A percentile compares a stretch with the other conserved stretches of the same genome.
Conservation (phyloP, 2,797 vertebrate genomes). For the Sylvilagus floridanus region DNA sequence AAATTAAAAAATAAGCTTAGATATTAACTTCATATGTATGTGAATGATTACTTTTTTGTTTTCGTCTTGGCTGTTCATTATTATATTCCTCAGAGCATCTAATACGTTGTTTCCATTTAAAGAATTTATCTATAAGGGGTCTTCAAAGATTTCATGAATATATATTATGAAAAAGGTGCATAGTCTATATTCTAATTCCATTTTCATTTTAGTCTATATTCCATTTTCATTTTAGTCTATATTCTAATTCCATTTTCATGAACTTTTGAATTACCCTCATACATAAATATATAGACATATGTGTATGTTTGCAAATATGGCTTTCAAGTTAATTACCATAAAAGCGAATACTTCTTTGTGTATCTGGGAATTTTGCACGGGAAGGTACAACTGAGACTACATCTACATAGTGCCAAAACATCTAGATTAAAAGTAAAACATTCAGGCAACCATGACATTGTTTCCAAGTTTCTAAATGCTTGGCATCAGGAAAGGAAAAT, state of each 20-base stretch:
- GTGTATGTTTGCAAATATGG: background rate
- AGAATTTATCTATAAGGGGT: background rate
- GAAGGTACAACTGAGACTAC: conserved; percentile 19
- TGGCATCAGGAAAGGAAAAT: conserved; percentile 73
- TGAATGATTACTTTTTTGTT: background rate
- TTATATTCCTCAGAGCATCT: background rate
- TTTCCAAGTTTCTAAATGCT: conserved; percentile 71
- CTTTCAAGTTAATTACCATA: background rate
- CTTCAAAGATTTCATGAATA: no score
- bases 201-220: no score
- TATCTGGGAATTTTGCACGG: background rate
- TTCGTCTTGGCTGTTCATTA: background rate
- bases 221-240: no score
- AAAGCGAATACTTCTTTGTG: background rate
- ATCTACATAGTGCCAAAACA: conserved; percentile 36
- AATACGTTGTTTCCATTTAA: background rate
- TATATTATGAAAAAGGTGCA: no score
- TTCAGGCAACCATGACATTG: conserved; percentile 48
- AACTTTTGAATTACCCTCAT: background rate
- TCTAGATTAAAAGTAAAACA: conserved; percentile 76
- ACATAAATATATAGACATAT: background rate
- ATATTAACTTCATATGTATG: background rate
- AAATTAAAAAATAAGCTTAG: background rate
- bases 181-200: no score
- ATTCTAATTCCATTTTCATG: no score